Conservation (phyloP, 2,113 vertebrate genomes). For the Cranoglanis bouderius region DNA sequence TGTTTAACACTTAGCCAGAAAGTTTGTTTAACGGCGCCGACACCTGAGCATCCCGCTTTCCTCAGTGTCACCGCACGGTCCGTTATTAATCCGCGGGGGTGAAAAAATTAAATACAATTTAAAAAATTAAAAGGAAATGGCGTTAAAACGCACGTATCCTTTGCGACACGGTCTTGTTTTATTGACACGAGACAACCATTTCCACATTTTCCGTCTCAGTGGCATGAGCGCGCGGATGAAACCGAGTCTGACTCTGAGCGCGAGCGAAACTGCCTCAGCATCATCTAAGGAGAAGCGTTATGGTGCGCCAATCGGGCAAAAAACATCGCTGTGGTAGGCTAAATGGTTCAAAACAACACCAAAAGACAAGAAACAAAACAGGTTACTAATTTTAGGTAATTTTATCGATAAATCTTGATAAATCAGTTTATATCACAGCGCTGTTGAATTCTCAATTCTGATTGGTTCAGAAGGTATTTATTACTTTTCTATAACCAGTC, state of each 20-base stretch:
- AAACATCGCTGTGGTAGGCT: neutral
- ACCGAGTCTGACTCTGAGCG: slow-evolving; percentile 7
- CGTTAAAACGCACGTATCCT: neutral
- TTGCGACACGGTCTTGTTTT: neutral
- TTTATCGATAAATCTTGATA: neutral
- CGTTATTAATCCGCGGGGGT: neutral
- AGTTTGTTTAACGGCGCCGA: slow-evolving; percentile 16
- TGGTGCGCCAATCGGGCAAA: neutral
- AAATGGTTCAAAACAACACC: neutral
- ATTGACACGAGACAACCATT: neutral
- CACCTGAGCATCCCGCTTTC: neutral
- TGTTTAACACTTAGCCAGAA: neutral
- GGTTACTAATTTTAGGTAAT: no score
- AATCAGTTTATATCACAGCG: neutral
- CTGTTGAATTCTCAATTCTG: neutral
- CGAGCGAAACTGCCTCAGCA: slow-evolving; percentile 23
- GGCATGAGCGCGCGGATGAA: slow-evolving; percentile 17
- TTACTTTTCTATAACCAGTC: neutral
- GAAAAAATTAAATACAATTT: neutral
- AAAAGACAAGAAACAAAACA: neutral
- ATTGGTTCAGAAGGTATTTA: neutral
- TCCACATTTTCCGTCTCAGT: neutral
- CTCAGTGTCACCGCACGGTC: neutral
- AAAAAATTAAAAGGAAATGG: neutral
- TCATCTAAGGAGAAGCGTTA: neutral